A percentile compares a stretch with the other conserved stretches of the same genome.
Conservation (phyloP, 92 coral and sea anemone genomes). For the Palythoa caribaeorum region DNA sequence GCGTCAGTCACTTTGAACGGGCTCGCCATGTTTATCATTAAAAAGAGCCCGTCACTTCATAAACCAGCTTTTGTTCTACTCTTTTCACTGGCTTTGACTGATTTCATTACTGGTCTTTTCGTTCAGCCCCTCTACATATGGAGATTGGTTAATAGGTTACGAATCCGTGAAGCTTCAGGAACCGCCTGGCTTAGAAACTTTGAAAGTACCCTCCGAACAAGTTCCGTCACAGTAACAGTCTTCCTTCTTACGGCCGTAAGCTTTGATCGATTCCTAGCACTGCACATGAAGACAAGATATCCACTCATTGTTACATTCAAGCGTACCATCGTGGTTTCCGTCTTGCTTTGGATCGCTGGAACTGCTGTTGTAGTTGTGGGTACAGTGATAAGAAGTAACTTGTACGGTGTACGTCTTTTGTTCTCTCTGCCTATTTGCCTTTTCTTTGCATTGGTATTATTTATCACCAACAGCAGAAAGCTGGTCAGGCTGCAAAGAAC, state of each 20-base stretch:
- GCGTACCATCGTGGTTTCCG: neutral
- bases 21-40: neutral
- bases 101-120: neutral
- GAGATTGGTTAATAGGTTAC: neutral
- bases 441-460: neutral
- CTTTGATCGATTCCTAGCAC: neutral
- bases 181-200: neutral
- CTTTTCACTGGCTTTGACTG: neutral
- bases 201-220: neutral
- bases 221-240: neutral
- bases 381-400: neutral
- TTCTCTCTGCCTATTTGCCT: neutral
- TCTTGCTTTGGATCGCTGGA: neutral
- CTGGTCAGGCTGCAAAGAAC: neutral
- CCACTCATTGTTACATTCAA: neutral
- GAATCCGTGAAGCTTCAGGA: neutral
- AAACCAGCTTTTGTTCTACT: neutral
- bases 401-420: neutral
- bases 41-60: neutral
- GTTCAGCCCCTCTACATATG: conserved; percentile 13
- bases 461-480: neutral
- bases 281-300: neutral
- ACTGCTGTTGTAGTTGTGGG: neutral
- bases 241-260: neutral
- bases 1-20: neutral